A percentile compares a stretch with the other conserved stretches of the same genome.
Conservation (phyloP, 2,113 vertebrate genomes). For the Hepsetus odoe region DNA sequence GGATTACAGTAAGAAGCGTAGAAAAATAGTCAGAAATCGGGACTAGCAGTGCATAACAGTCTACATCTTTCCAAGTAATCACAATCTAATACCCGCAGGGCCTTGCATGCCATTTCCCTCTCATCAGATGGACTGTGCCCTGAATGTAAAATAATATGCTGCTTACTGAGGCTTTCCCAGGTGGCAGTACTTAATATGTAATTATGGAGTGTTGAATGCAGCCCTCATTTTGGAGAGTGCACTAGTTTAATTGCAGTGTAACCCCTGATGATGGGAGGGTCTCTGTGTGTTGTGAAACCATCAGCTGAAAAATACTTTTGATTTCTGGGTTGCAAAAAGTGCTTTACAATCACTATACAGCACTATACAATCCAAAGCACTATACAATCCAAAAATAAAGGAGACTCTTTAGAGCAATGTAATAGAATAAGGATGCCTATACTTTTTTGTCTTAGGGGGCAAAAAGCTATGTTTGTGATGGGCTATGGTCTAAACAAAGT, state of each 20-base stretch:
- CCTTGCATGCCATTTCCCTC: conserved; percentile 44
- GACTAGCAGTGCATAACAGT: conserved; percentile 44
- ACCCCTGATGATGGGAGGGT: conserved; percentile 50
- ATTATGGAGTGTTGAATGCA: conserved; percentile 37
- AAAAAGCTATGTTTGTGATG: too few relatives aligned
- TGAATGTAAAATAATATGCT: conserved; percentile 50
- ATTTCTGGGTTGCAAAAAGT: neutral
- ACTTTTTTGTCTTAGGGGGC: too few relatives aligned
- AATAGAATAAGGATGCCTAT: too few relatives aligned
- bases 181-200: conserved; percentile 55
- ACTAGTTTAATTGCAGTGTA: conserved; percentile 53
- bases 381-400: too few relatives aligned
- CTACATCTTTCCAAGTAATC: conserved; percentile 35
- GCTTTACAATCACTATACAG: too few relatives aligned
- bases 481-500: too few relatives aligned
- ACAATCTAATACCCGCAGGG: conserved; percentile 41
- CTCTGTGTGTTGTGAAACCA: conserved; percentile 30
- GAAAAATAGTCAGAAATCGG: conserved; percentile 41
- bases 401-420: too few relatives aligned
- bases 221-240: conserved; percentile 50
- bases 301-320: conserved; percentile 46
- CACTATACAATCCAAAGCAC: too few relatives aligned
- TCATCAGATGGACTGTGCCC: conserved; percentile 53
- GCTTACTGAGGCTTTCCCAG: conserved; percentile 51
- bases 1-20: conserved; percentile 46